These are phyloP conservation scores for Heliconius cydno DNA, from an alignment of 2,888 invertebrate genomes.

Conservation along the genomic window DNA sequence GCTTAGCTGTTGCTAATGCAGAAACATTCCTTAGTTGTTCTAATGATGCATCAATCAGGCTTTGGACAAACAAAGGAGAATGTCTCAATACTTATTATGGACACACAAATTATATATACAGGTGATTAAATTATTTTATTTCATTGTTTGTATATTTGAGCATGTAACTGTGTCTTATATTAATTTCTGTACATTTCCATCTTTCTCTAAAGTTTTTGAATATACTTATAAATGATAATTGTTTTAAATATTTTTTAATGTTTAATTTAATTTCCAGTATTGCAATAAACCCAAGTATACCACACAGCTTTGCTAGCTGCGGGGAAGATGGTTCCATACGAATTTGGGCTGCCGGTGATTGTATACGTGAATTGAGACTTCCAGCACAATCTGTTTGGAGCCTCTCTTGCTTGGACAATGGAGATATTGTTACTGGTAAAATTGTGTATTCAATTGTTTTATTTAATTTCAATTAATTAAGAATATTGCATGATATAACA, in stretches of 20 bases:
- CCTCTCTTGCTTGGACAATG: slow-evolving; percentile 90
- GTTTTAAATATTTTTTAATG: not conserved
- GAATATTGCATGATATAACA: not conserved
- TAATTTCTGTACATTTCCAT: too few relatives aligned
- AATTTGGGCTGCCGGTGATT: slow-evolving; percentile 88
- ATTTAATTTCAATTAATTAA: too few relatives aligned
- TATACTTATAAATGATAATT: too few relatives aligned
- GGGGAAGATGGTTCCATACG: slow-evolving; percentile 95
- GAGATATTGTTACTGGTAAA: slow-evolving; percentile 93
- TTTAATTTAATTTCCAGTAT: slow-evolving; percentile 66
- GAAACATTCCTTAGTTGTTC: slow-evolving; percentile 93
- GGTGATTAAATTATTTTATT: slow-evolving; percentile 64
- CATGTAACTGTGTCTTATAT: too few relatives aligned
- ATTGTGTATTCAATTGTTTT: not conserved
- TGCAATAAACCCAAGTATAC: slow-evolving; percentile 80
- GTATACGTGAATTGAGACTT: slow-evolving; percentile 86
- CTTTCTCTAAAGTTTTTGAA: too few relatives aligned
- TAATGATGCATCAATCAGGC: slow-evolving; percentile 94
- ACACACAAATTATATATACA: slow-evolving; percentile 95
- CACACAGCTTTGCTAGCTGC: slow-evolving; percentile 88
- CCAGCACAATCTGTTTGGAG: slow-evolving; percentile 96
- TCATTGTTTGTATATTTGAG: too few relatives aligned
- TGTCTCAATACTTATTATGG: slow-evolving; percentile 90
- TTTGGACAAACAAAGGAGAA: slow-evolving; percentile 92
- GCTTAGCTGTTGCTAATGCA: slow-evolving; percentile 87